Base-by-base conservation (phyloP, 2,888 invertebrate genomes). In the Dryomyza anilis region DNA sequence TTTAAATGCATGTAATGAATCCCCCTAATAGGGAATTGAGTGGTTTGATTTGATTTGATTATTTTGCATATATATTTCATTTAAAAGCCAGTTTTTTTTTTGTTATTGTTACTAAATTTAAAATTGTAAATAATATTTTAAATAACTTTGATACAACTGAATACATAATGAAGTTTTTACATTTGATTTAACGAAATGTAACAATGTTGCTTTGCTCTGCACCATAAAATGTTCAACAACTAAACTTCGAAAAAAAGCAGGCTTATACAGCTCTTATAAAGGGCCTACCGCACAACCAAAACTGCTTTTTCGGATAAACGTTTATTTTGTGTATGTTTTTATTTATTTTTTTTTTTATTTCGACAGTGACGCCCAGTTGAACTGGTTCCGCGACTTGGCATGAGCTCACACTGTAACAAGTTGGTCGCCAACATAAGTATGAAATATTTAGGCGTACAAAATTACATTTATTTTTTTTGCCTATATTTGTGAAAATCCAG, bases 301-400 rank as follows among this genome's bases (percentile, higher is more conserved):
- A 43, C 14, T 39, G n/a, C n/a, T n/a, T 39, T 5, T 14, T 6
- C 14, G 6, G 4, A 39, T n/a, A 39, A 43, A 6, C 8, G n/a
- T 8, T 43, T 43, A 16, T 43, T 43, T 43, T n/a, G 39, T 39
- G 39, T 16, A 23, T 23, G 21, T n/a, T 45, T 46, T 21, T 16
- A 12, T 12, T 0, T 25, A 39, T 39, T 14, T n/a, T 39, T 39
- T 39, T 39, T 7, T 14, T 7, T 12, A 39, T 3, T 39, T 3
- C 7, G 3, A n/a, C 12, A 6, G 14, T 3, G 12, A 3, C 50
- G 27, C 55, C 61, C 52, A 16, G 53, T 61, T 61, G 39, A 52
- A 53, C 61, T 45, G 61, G 61, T 61, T 61, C 27, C 29, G 25
- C 39, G 2, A 16, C 39, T n/a, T 27, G 21, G 19, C 36, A 36